Base-by-base conservation (phyloP, 1,140 invertebrate species). In the Chlorops oryzae region DNA sequence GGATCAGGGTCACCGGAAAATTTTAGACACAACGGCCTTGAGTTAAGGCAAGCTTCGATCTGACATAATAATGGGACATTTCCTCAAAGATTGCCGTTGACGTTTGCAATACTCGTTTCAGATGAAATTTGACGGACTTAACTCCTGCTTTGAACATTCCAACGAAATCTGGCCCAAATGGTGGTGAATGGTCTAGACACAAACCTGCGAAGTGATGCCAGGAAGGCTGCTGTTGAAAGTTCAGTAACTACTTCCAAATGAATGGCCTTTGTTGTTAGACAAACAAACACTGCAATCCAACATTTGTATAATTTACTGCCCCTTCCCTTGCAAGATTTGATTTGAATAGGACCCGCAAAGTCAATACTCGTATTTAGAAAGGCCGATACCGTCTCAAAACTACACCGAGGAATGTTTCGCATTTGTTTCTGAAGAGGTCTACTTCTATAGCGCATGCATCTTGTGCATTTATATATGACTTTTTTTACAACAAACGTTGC, bases 11-110 rank as follows among this genome's bases (percentile, higher is more conserved):
- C 35, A 13, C 52, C 45, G 20, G 46, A 34, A 39, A 54, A 23
- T 41, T 46, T 49, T 17, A 34, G 43, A 18, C 38, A 49, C 5
- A 60, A 38, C 15, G 62, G 61, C 9, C 70, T n/a, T 3, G 63
- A 70, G 38, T 73, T 73, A 5, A 72, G 21, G 20, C 55, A 57
- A 6, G 67, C 67, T 50, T 73, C 69, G 20, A 69, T 58, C 48
- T 69, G 61, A 43, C 34, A 27, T 4, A 70, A 37, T 5, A 69
- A 17, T 0, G 62, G 1, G 50, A 55, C 17, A 65, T 61, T 51
- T 59, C 57, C 24, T 59, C 56, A 18, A 40, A 48, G 10, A 55
- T 56, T 6, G 58, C 44, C n/a, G 25, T 23, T n/a, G 34, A 23
- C 17, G 55, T 50, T 1, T 54, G 52, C 5, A 62, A 17, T 0